Base-by-base conservation (phyloP, 2,888 invertebrate genomes). In the Apamea crenata region DNA sequence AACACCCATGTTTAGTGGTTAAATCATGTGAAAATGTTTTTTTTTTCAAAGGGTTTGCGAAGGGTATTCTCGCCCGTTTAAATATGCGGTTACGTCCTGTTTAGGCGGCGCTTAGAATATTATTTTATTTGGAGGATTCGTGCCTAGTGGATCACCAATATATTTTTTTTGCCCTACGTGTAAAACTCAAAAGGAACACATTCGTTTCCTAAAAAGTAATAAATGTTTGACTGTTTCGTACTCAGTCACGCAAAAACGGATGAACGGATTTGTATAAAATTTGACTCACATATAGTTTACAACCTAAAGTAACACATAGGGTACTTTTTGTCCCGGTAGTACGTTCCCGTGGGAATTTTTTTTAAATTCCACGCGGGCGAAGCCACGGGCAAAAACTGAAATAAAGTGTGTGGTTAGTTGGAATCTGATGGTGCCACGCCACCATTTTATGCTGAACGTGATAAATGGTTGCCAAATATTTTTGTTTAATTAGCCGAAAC, bases 401-500 rank as follows among this genome's bases (percentile, higher is more conserved):
- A 50, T 40, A 47, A 61, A 25, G 14, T 44, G 44, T 56, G 36
- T 67, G 47, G 67, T 81, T 72, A 73, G 73, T 73, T 76, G 65
- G 53, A 70, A 70, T 61, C 53, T 40, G 65, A 40, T 61, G n/a
- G n/a, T 29, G 59, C 61, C 53, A 59, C 61, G 47, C n/a, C 36
- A 44, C 56, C 66, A 84, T 73, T 83, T 87, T 63, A 73, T 56
- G 36, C 18, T n/a, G 44, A 32, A 40, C 61, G 21, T 78, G 50
- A 67, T 78, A 70, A 87, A 85, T 70, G 66, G 14, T 32, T 65
- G 61, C 50, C 74, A 76, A 83, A 76, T 83, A 84, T 79, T 74
- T 80, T 84, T 87, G 80, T 87, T 87, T 76, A 82, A 86, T 80
- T 75, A 70, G 66, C 63, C 53, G 32, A 69, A 84, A 80, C 85